Conservation (phyloP, 2,113 vertebrate genomes). For the Laticauda laticaudata region DNA sequence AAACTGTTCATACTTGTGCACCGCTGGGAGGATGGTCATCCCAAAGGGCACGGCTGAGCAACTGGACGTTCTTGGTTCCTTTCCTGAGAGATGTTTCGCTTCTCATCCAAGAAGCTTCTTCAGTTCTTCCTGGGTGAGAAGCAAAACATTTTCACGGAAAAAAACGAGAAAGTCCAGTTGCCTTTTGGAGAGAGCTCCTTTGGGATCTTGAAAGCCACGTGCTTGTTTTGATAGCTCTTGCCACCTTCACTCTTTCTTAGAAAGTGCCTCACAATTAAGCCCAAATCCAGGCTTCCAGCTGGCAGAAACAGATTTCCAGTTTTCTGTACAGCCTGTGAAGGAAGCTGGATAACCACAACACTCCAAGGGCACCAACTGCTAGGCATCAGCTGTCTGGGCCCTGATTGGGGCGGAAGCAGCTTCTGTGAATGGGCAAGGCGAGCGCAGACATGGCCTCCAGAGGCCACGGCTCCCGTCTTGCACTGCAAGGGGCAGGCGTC, state of each 20-base stretch:
- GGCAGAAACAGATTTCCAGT: background rate
- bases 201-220: background rate
- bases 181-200: background rate
- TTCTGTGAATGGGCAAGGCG: background rate
- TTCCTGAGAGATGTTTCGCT: background rate
- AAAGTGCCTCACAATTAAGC: background rate
- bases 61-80: background rate
- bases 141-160: background rate
- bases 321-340: background rate
- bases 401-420: background rate
- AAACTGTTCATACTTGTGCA: background rate
- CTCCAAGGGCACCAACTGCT: background rate
- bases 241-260: background rate
- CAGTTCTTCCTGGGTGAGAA: background rate
- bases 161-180: background rate
- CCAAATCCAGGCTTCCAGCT: background rate
- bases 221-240: background rate
- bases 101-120: background rate
- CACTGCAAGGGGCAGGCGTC: background rate
- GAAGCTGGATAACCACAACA: background rate
- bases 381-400: background rate
- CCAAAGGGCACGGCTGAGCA: no score
- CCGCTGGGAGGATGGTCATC: background rate
- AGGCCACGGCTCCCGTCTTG: background rate
- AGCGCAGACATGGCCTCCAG: background rate